Evolutionary conservation across 2,113 vertebrate genomes (phyloP), one percentile per base, ranked within the genome.

Genomic region (Siphamia tubifer): DNA sequence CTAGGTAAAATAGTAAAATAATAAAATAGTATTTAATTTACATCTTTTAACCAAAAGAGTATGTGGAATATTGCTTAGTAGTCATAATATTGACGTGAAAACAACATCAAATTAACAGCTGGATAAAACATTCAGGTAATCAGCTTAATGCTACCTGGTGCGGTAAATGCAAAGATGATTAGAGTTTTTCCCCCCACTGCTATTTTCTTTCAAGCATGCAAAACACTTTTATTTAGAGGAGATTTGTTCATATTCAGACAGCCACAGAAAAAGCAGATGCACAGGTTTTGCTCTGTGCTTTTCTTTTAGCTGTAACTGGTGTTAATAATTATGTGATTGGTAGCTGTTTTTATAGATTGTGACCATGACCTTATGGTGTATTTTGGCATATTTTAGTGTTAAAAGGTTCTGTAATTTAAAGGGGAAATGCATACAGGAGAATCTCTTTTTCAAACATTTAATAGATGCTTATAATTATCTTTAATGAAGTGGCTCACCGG

Each of bases 131-230:
- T 25, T 39, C 25, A 42, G 48, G 25, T 68, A 70, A 76, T 76
- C 74, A 79, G 16, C 32, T 30, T 65, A 76, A 56, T 74, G 68
- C 57, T 38, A 11, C 68, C 54, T 67, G 62, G 10, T n/a, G 74
- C 24, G 77, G 79, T 74, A 75, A 86, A 82, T 66, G 43, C 60
- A 64, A 67, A 67, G 45, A 66, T 67, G 51, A 85, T 83, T 74
- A 73, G 44, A 32, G 25, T 30, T 36, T 12, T 27, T 53, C 6
- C 7, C 23, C n/a, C 21, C 48, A 31, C 17, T 10, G 19, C 21
- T 43, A 13, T 47, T 49, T 56, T 68, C n/a, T 11, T 3, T 42
- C 54, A 38, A 47, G 49, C 21, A 43, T 25, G 19, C n/a, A 58
- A 8, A 25, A n/a, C 21, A 53, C 4, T 54, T 30, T 53, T 43